Conservation (phyloP, 2,797 vertebrate species). For the Hippocampus kuda region DNA sequence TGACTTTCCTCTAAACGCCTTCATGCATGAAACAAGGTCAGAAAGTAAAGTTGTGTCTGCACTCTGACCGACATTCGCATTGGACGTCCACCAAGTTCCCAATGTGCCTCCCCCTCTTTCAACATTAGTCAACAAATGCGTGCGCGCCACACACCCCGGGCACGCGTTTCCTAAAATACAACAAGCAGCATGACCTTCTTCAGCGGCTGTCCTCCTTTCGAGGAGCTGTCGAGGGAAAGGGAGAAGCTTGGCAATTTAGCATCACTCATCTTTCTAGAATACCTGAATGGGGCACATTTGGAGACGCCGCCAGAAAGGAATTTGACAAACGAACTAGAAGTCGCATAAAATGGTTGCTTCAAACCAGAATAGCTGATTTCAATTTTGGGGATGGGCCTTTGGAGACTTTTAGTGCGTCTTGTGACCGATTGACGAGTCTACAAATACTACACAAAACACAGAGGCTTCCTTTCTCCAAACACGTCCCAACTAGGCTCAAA, state of each 20-base stretch:
- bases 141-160: conserved; percentile 12
- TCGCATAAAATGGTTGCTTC: too few relatives aligned
- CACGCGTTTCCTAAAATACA: conserved; percentile 63
- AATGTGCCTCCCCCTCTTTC: conserved; percentile 42
- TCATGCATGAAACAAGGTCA: neutral
- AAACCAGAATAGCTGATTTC: too few relatives aligned
- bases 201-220: conserved; percentile 70
- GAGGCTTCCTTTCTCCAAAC: conserved; percentile 15
- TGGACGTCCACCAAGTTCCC: conserved; percentile 33
- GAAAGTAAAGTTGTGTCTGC: neutral
- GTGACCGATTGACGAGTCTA: too few relatives aligned
- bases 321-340: neutral
- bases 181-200: conserved; percentile 63
- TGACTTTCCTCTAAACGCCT: neutral
- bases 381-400: neutral
- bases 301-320: neutral
- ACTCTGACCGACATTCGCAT: conserved; percentile 36
- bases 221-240: conserved; percentile 58
- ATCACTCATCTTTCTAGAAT: neutral
- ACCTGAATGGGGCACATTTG: neutral
- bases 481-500: conserved; percentile 30
- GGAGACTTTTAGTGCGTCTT: too few relatives aligned
- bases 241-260: conserved; percentile 5
- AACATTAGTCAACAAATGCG: conserved; percentile 57
- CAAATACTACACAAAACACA: neutral